Evolutionary conservation across 2,113 vertebrate genomes (phyloP), one percentile per base, ranked within the genome.

Genomic region (Melanotaenia duboulayi): DNA sequence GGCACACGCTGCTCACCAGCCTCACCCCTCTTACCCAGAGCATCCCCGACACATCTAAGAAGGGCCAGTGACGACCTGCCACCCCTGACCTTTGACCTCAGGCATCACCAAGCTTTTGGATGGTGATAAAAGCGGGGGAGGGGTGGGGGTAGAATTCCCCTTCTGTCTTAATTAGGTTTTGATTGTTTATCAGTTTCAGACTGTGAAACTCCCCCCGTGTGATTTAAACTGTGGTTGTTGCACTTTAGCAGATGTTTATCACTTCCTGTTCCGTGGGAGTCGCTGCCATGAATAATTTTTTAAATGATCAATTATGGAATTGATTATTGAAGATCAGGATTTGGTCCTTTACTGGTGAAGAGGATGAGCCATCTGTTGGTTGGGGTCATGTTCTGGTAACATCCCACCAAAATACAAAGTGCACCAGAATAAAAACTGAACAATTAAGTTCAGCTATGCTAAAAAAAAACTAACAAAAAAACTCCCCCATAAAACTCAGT

Each of bases 11-110:
- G 24, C 94, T 99, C 46, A 92, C 96, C 62, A 71, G 91, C 82
- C 24, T 98, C 65, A 98, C 95, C 0, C 97, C 96, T 0, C 94
- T 98, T 23, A 94, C 83, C 0, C 84, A 96, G 66, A 98, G 94
- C 91, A 96, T 99, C 62, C 96, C 96, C 0, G 95, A 98, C 1
- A 0, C 40, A 0, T 87, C 92, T 23, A 96, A 93, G 81, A 94
- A 90, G 74, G 49, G 74, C 23, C 77, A 81, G 22, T 92, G 87
- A 93, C 3, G 37, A 59, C 63, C 37, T 8, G 1, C 11, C 7
- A 55, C 67, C 37, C 0, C 28, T 1, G 10, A 39, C 23, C 28
- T 71, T 35, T 54, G 17, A 46, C 44, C 44, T 46, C 42, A 44
- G 42, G 42, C 28, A n/a, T 28, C 28, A 28, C 28, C 3, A 28